phyloP scores from a whole-genome alignment of 2,113 vertebrate species.

The Rhinopithecus roxellana region DNA sequence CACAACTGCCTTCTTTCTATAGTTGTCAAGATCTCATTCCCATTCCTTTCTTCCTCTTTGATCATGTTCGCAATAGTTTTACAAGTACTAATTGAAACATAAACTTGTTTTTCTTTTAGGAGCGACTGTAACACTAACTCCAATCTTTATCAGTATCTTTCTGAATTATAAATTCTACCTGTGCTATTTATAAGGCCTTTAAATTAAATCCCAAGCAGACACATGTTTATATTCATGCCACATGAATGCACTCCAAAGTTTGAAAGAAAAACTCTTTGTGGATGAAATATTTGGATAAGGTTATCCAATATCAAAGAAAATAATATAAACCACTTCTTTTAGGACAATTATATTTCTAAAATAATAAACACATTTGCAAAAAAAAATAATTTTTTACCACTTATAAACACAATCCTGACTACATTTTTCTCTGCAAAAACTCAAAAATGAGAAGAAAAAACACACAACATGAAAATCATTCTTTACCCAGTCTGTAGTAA shows the following conservation, averaged over 20 bases:
- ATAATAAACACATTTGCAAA: slow-evolving; percentile 13
- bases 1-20: neutral
- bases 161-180: slow-evolving; percentile 32
- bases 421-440: slow-evolving; percentile 4
- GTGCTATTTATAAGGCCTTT: neutral
- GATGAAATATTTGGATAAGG: neutral
- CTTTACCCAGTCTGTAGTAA: slow-evolving; percentile 93
- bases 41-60: neutral
- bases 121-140: slow-evolving; percentile 12
- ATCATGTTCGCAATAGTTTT: slow-evolving; percentile 4
- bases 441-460: neutral
- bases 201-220: slow-evolving; percentile 10
- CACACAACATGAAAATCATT: slow-evolving; percentile 31
- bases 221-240: neutral
- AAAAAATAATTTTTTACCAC: neutral
- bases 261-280: slow-evolving; percentile 27
- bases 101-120: slow-evolving; percentile 9
- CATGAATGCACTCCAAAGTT: neutral
- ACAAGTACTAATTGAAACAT: neutral
- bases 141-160: slow-evolving; percentile 26
- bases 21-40: neutral
- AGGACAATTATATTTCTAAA: slow-evolving; percentile 26
- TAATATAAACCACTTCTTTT: neutral
- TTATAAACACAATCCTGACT: neutral
- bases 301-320: neutral